Conservation (phyloP, 2,888 invertebrate species). For the Caenorhabditis plicata region DNA sequence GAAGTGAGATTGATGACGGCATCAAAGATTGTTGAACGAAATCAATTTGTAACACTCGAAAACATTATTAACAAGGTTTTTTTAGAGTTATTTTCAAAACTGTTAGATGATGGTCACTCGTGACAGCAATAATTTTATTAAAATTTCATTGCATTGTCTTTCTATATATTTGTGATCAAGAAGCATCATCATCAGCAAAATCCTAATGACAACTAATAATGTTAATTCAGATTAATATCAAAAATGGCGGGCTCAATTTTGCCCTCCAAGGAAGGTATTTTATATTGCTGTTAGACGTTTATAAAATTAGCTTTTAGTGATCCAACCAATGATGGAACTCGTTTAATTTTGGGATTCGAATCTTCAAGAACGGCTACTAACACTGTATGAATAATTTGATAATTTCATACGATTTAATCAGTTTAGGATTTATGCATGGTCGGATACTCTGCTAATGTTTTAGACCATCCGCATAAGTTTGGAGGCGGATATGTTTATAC, state of each 20-base stretch:
- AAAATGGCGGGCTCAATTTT: conserved; percentile 23
- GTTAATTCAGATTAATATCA: conserved; percentile 16
- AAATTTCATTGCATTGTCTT: too few species aligned
- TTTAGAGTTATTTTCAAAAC: too few species aligned
- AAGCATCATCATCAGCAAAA: too few species aligned
- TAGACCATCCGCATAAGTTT: conserved; percentile 22
- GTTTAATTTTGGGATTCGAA: conserved; percentile 12
- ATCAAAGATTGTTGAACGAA: not conserved
- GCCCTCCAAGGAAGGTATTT: too few species aligned
- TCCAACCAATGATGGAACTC: conserved; percentile 1
- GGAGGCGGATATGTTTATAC: conserved; percentile 33
- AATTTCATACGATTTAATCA: too few species aligned
- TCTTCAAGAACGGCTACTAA: conserved; percentile 4
- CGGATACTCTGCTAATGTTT: conserved; percentile 29
- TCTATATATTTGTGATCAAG: too few species aligned
- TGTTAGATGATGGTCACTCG: too few species aligned
- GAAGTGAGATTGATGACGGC: conserved; percentile 12
- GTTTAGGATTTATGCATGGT: conserved; percentile 21
- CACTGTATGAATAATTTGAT: too few species aligned
- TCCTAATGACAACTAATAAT: too few species aligned
- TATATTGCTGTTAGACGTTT: too few species aligned
- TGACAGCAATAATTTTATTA: too few species aligned
- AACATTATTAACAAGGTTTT: conserved; percentile 20
- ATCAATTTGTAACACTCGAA: conserved; percentile 3
- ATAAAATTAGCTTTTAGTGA: too few species aligned